These are phyloP conservation scores for Picathartes gymnocephalus DNA, from an alignment of 2,113 vertebrate genomes.

Conservation along the genomic window DNA sequence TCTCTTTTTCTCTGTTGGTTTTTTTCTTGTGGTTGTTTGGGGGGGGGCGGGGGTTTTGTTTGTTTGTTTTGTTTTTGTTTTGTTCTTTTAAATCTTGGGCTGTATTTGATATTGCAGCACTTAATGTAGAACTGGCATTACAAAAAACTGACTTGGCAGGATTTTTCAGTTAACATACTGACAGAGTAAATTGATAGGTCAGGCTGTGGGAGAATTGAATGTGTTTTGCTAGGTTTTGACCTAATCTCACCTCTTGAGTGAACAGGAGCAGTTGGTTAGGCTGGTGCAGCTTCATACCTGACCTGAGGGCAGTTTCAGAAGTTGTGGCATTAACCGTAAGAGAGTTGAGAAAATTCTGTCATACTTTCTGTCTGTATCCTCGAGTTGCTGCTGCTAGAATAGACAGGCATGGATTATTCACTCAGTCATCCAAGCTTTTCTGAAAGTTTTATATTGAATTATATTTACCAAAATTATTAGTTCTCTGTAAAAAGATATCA, in stretches of 20 bases:
- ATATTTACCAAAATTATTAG: background rate
- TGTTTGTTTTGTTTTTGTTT: background rate
- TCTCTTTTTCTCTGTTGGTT: background rate
- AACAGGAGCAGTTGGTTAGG: fast-evolving
- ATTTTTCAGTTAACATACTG: background rate
- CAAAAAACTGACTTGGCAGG: background rate
- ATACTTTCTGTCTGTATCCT: background rate
- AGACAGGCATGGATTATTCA: background rate
- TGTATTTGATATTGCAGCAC: background rate
- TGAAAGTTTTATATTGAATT: background rate
- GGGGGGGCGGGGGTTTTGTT: background rate
- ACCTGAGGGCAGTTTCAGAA: background rate
- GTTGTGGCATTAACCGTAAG: background rate
- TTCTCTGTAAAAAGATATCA: background rate
- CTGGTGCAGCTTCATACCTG: background rate
- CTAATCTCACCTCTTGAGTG: background rate
- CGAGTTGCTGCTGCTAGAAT: background rate
- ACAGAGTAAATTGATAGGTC: background rate
- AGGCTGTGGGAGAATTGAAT: background rate
- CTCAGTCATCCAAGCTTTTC: background rate
- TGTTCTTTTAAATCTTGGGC: background rate
- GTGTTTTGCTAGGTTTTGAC: background rate
- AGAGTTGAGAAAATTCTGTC: background rate
- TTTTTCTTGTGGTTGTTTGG: no score
- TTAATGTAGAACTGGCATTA: background rate